Evolutionary conservation across 2,113 vertebrate genomes (phyloP), one percentile per base, ranked within the genome.

Genomic region (Solea senegalensis): DNA sequence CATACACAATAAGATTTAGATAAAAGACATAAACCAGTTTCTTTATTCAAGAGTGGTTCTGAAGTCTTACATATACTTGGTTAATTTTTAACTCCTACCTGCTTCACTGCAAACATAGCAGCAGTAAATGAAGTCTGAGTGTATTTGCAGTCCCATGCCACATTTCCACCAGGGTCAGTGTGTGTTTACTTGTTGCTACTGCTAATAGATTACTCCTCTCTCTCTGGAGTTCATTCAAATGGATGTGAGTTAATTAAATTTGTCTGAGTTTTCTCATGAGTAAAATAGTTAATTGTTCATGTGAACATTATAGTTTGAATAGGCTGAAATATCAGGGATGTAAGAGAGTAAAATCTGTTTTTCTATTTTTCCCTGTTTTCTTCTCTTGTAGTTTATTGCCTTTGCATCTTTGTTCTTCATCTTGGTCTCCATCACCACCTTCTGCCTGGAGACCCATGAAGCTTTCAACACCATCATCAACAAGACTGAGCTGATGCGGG

Each of bases 341-440:
- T 15, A 44, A 52, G 14, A 55, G 4, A 2, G 0, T 76, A 53
- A 82, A 39, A 0, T 49, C 0, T 26, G 1, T 71, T 53, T 71
- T 48, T 65, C 60, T 67, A 16, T 83, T 15, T 59, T 15, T 55
- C 21, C 21, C 48, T 83, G 44, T 72, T 57, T 71, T 49, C 62
- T 67, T 86, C 79, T 81, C 72, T 55, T 86, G 68, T 93, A 99
- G 98, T 99, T 98, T 83, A 95, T 99, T 65, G 98, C 97, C 84
- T 98, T 98, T 76, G 96, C 95, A 56, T 99, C 98, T 62, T 92
- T 99, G 87, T 98, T 99, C 94, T 99, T 99, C 95, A 99, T 99
- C 91, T 91, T 99, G 89, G 96, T 98, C 89, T 99, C 98, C 69
- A 99, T 99, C 92, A 99, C 96, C 74, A 98, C 97, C 70, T 99